Percentiles rank a stretch among this genome's conserved stretches.
Evolutionary conservation across 2,888 invertebrate species (phyloP).

Genomic region (Drymonia ruficornis): DNA sequence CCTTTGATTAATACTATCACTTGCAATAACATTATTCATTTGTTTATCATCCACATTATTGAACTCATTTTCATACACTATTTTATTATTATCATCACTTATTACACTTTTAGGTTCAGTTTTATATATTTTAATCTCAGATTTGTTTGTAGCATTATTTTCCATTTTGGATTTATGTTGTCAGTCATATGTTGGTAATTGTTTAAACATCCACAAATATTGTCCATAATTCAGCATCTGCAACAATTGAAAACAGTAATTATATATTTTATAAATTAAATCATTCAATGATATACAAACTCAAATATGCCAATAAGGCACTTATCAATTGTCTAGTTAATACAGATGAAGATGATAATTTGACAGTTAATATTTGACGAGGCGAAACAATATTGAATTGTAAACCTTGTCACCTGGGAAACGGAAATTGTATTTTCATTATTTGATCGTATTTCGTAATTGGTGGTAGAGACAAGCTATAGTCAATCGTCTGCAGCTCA

Average conservation of each 20-base stretch:
- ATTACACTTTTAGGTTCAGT: not conserved
- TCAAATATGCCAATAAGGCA: no score
- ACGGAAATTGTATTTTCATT: no score
- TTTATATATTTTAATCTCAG: not conserved
- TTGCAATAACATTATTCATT: conserved; percentile 15
- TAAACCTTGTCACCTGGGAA: no score
- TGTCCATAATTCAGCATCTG: conserved; percentile 26
- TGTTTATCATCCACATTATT: conserved; percentile 13
- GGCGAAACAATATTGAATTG: no score
- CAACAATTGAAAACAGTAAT: conserved; percentile 26
- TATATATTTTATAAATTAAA: not conserved
- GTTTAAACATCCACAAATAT: conserved; percentile 7
- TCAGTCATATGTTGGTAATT: conserved; percentile 14
- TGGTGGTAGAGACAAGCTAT: no score
- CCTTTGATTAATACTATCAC: conserved; percentile 13
- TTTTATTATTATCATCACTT: conserved; percentile 9
- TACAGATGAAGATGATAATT: no score
- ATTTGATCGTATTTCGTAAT: no score
- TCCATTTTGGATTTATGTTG: conserved; percentile 24
- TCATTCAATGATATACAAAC: no score
- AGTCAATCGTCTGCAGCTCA: no score
- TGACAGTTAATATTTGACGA: no score
- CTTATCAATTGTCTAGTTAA: no score
- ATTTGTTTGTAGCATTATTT: conserved; percentile 14
- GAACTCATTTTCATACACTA: conserved; percentile 10